phyloP scores from a whole-genome alignment of 2,888 invertebrate genomes.

The Pardosa pseudoannulata region DNA sequence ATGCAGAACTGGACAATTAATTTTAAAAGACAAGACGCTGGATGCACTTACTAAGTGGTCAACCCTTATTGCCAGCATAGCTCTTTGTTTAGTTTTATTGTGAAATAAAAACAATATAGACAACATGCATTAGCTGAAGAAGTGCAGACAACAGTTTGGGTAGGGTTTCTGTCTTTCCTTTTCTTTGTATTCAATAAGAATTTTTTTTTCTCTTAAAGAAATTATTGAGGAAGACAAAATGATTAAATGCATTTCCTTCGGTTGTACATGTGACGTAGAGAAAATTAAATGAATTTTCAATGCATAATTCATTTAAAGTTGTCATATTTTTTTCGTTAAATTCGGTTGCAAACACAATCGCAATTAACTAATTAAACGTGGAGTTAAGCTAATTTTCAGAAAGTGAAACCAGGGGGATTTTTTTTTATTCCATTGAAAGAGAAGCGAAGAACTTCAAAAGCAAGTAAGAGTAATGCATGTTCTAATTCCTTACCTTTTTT shows the following conservation, averaged over 20 bases:
- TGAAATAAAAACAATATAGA: neutral
- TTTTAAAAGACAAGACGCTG: conserved; percentile 28
- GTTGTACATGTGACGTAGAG: no score
- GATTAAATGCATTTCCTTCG: no score
- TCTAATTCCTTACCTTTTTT: no score
- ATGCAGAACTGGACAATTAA: conserved; percentile 63
- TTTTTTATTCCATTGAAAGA: no score
- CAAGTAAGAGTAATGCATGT: no score
- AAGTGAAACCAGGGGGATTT: no score
- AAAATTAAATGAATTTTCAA: neutral
- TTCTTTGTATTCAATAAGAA: neutral
- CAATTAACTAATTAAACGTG: neutral
- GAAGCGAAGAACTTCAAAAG: no score
- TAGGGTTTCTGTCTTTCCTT: neutral
- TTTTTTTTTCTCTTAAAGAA: neutral
- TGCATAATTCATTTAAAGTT: neutral
- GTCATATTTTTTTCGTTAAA: neutral
- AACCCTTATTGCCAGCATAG: conserved; percentile 66
- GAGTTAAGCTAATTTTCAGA: neutral
- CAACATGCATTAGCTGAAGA: neutral
- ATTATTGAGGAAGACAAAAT: no score
- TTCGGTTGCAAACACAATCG: neutral
- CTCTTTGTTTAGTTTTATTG: conserved; percentile 41
- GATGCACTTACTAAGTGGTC: conserved; percentile 70
- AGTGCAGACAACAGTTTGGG: neutral